These are phyloP conservation scores for Anagrus nilaparvatae DNA, from an alignment of 1,140 invertebrate genomes.

Conservation along the genomic window DNA sequence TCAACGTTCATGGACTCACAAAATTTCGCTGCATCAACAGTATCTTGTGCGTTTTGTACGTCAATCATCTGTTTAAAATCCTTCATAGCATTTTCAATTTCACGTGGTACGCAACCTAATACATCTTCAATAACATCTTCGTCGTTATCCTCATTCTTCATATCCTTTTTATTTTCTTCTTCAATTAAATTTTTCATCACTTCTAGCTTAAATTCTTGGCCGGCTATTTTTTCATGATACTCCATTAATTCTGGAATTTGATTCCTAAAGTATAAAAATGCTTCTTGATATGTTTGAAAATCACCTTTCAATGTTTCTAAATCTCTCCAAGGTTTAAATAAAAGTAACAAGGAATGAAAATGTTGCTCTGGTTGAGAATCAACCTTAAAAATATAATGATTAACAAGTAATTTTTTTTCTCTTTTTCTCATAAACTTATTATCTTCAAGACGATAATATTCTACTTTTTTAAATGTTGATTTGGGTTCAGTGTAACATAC, in stretches of 20 bases:
- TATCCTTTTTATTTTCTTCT: slow-evolving; percentile 14
- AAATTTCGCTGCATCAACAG: slow-evolving; percentile 18
- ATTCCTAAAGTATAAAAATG: slow-evolving; percentile 16
- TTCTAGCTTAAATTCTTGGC: slow-evolving; percentile 18
- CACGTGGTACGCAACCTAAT: slow-evolving; percentile 13
- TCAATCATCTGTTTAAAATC: slow-evolving; percentile 18
- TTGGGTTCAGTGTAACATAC: slow-evolving; percentile 8
- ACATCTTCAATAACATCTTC: slow-evolving; percentile 5
- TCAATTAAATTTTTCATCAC: slow-evolving; percentile 16
- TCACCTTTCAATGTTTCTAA: slow-evolving; percentile 16
- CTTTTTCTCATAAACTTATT: slow-evolving; percentile 19
- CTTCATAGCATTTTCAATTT: slow-evolving; percentile 21
- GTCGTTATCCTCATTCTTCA: slow-evolving; percentile 9
- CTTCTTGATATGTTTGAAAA: slow-evolving; percentile 18
- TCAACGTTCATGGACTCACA: slow-evolving; percentile 21
- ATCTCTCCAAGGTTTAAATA: slow-evolving; percentile 26
- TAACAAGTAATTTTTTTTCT: slow-evolving; percentile 20
- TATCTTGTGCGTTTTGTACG: neutral
- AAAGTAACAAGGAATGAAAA: slow-evolving; percentile 22
- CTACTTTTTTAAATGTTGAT: slow-evolving; percentile 4
- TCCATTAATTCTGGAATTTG: slow-evolving; percentile 14
- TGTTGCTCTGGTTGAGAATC: slow-evolving; percentile 22
- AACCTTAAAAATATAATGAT: slow-evolving; percentile 21
- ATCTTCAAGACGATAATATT: slow-evolving; percentile 13
- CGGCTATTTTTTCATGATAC: slow-evolving; percentile 20